Percentiles rank a stretch among this genome's conserved stretches.
Conservation (phyloP, 2,113 vertebrate genomes). For the Spilogale gracilis region DNA sequence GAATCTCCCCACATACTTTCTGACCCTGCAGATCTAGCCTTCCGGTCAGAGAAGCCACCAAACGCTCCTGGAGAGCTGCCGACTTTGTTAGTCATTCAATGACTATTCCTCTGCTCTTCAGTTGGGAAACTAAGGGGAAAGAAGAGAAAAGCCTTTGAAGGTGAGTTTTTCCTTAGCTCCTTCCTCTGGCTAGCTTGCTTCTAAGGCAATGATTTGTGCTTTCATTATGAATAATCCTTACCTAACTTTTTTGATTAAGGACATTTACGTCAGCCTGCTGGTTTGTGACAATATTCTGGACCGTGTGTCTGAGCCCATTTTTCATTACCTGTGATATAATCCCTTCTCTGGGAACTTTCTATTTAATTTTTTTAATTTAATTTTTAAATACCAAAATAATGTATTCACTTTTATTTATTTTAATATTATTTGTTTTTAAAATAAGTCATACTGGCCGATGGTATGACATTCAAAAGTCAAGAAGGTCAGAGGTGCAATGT, state of each 20-base stretch:
- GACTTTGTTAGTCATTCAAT: not conserved
- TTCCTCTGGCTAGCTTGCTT: not conserved
- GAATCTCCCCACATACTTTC: not conserved
- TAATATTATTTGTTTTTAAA: not conserved
- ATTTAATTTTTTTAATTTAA: not conserved
- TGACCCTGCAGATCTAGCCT: not conserved
- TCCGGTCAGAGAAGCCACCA: not conserved
- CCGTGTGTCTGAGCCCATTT: not conserved
- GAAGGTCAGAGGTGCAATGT: not conserved
- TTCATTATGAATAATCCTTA: not conserved
- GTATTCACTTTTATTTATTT: not conserved
- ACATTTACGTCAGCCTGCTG: not conserved
- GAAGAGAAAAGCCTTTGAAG: not conserved
- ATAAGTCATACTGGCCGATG: not conserved
- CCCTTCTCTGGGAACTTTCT: not conserved
- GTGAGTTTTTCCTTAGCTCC: too few species aligned
- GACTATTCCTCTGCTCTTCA: not conserved
- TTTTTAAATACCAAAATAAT: conserved; percentile 17
- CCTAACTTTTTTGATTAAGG: not conserved
- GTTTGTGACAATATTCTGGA: not conserved
- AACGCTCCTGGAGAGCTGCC: not conserved
- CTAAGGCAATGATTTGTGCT: not conserved
- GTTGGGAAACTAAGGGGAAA: not conserved
- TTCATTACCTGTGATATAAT: not conserved
- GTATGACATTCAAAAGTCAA: not conserved